Evolutionary conservation across 2,888 invertebrate species (phyloP).

Genomic region (Tenthredo distinguenda): DNA sequence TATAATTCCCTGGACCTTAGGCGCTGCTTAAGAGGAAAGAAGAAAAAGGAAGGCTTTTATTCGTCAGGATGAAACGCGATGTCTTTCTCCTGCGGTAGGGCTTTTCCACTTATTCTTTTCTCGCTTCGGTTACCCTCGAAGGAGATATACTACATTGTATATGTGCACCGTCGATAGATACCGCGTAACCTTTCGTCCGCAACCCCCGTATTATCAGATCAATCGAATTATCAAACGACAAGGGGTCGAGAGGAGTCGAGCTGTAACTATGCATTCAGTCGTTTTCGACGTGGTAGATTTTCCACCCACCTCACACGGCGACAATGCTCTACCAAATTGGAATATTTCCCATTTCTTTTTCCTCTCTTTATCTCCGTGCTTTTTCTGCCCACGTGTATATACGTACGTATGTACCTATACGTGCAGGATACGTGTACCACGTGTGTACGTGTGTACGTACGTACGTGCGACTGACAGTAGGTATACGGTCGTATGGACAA

Average conservation of each 20-base stretch:
- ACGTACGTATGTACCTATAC: background rate
- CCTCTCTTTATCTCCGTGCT: background rate
- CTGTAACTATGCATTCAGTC: constrained; percentile 4
- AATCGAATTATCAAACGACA: constrained; percentile 42
- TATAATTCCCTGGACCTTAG: background rate
- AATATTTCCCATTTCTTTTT: background rate
- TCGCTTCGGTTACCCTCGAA: background rate
- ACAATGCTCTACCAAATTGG: constrained; percentile 40
- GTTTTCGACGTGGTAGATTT: background rate
- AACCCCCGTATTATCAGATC: constrained; percentile 26
- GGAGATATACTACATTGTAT: background rate
- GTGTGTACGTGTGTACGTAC: background rate
- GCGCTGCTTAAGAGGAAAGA: background rate
- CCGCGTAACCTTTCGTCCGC: background rate
- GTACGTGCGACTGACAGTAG: constrained; percentile 8
- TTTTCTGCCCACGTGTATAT: constrained; percentile 11
- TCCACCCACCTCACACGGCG: background rate
- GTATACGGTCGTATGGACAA: constrained; percentile 22
- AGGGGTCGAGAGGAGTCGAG: background rate
- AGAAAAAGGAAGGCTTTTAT: background rate
- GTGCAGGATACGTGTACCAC: too few relatives aligned
- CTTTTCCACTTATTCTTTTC: background rate
- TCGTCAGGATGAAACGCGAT: background rate
- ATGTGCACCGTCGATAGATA: background rate
- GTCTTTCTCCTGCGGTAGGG: background rate